Conservation (phyloP, 1,140 invertebrate genomes). For the Vanessa atalanta region DNA sequence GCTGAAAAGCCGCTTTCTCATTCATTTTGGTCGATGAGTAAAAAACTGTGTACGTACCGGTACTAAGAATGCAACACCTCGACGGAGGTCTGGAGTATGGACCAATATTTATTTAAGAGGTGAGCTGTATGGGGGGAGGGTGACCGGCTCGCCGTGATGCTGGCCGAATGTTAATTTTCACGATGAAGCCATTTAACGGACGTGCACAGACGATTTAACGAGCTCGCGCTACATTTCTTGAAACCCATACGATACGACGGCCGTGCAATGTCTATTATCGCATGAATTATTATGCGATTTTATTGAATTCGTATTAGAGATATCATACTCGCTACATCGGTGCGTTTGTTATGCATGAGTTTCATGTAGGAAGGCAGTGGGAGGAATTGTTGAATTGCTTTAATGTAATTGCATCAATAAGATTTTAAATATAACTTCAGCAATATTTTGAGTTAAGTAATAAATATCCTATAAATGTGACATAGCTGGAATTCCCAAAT, state of each 20-base stretch:
- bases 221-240: slow-evolving; percentile 60
- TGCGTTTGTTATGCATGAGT: slow-evolving; percentile 20
- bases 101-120: slow-evolving; percentile 73
- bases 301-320: slow-evolving; percentile 32
- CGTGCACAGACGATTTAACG: slow-evolving; percentile 61
- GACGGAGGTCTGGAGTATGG: slow-evolving; percentile 58
- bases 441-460: not conserved
- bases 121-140: slow-evolving; percentile 38
- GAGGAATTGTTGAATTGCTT: not conserved
- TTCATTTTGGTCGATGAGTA: slow-evolving; percentile 2
- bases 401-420: not conserved
- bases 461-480: too few relatives aligned
- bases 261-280: slow-evolving; percentile 62
- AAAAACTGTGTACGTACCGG: slow-evolving; percentile 12
- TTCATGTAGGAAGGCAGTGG: slow-evolving; percentile 1
- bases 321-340: slow-evolving; percentile 18
- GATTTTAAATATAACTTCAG: not conserved
- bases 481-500: too few relatives aligned
- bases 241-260: slow-evolving; percentile 59
- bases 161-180: slow-evolving; percentile 74
- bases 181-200: slow-evolving; percentile 69
- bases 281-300: slow-evolving; percentile 66
- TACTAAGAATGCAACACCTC: slow-evolving; percentile 48
- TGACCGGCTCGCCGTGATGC: slow-evolving; percentile 49
- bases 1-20: not conserved